Evolutionary conservation across 2,113 vertebrate species (phyloP), one percentile per base, ranked within the genome.

Genomic region (Xiphophorus maculatus): DNA sequence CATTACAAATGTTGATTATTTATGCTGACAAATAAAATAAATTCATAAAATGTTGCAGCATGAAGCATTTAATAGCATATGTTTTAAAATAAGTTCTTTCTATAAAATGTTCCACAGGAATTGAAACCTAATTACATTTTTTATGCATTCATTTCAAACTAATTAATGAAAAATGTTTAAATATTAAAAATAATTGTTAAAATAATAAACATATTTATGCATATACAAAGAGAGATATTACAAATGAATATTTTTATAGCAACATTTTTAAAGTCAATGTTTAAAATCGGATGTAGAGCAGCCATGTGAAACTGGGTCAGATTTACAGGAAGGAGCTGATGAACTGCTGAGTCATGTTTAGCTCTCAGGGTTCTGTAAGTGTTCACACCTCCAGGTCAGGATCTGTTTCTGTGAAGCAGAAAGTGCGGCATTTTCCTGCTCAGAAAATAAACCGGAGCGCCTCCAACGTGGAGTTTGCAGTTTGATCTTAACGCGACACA

Each of bases 361-460:
- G 32, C 25, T 30, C 13, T 17, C 77, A 71, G 32, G 28, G 40
- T 12, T 22, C 17, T 19, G 4, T 22, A 42, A 1, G 63, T 27
- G 28, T 30, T 70, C 62, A 66, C 42, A 63, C 48, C 30, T 32
- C 28, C 60, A n/a, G 51, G 61, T 73, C 44, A 69, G 22, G 51
- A n/a, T 54, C 25, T 3, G 25, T n/a, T 54, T 25, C 19, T 25
- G 19, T 25, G 6, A 54, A 54, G 51, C 51, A 54, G 51, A 54
- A 22, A 54, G 9, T 9, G 5, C 22, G 3, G 51, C 51, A 25
- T 25, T 54, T 25, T 17, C 22, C 22, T 5, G 17, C 13, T 48
- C 44, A 48, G 42, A 51, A 28, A 27, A 40, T 33, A n/a, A 0
- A 14, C 60, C 63, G 35, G 73, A n/a, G 22, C n/a, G 22, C 29